Evolutionary conservation across 2,797 vertebrate genomes (phyloP).

Genomic region (Tarsius wallacei): DNA sequence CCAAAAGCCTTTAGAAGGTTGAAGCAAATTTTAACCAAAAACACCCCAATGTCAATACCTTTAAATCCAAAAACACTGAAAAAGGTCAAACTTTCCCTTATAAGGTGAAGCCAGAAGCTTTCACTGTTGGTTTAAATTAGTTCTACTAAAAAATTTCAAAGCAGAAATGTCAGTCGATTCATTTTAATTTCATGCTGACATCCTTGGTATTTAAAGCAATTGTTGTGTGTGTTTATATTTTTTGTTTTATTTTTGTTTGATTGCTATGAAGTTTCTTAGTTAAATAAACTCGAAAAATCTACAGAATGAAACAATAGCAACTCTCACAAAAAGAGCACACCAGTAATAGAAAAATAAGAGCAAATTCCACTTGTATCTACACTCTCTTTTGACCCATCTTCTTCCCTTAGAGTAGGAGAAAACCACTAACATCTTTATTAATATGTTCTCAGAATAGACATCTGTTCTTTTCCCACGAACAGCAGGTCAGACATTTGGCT

Average conservation of each 20-base stretch:
- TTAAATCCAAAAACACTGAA: slow-evolving; percentile 58
- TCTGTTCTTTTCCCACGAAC: slow-evolving; percentile 74
- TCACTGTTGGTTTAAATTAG: slow-evolving; percentile 66
- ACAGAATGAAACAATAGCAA: slow-evolving; percentile 53
- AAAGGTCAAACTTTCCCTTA: slow-evolving; percentile 66
- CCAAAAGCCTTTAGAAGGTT: slow-evolving; percentile 61
- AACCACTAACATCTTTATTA: slow-evolving; percentile 60
- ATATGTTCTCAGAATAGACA: slow-evolving; percentile 71
- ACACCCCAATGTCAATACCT: slow-evolving; percentile 62
- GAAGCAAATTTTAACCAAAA: slow-evolving; percentile 73
- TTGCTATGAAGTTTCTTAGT: slow-evolving; percentile 56
- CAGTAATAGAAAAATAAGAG: background rate
- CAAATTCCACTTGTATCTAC: background rate
- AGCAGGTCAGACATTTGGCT: slow-evolving; percentile 71
- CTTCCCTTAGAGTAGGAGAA: slow-evolving; percentile 34
- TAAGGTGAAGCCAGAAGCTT: slow-evolving; percentile 63
- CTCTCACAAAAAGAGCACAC: slow-evolving; percentile 40
- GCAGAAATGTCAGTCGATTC: slow-evolving; percentile 77
- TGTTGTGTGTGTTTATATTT: slow-evolving; percentile 56
- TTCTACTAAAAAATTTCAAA: slow-evolving; percentile 76
- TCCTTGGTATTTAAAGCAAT: slow-evolving; percentile 79
- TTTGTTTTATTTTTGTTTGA: slow-evolving; percentile 70
- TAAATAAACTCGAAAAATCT: slow-evolving; percentile 73
- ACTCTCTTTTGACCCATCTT: slow-evolving; percentile 55
- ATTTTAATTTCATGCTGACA: slow-evolving; percentile 78